Percentiles rank a stretch among this genome's conserved stretches.
phyloP scores from a whole-genome alignment of 2,797 vertebrate genomes.

The Heteromormyrus szaboi region DNA sequence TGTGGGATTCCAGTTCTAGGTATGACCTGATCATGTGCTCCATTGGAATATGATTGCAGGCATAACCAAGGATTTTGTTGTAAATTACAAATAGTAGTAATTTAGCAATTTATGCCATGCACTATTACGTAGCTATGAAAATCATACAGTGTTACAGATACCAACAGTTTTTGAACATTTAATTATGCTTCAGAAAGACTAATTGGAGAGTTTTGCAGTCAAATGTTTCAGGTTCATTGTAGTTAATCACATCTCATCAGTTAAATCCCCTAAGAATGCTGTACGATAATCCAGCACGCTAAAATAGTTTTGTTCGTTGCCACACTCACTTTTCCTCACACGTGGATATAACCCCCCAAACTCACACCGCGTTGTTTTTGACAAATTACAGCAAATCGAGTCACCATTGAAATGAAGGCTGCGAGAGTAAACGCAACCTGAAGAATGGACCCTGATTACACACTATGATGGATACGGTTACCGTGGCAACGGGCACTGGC shows the following conservation, averaged over 20 bases:
- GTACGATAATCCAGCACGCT: background rate
- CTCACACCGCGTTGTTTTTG: background rate
- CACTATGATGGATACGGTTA: background rate
- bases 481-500: background rate
- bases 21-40: background rate
- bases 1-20: background rate
- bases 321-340: background rate
- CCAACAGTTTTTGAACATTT: background rate
- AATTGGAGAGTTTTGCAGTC: conserved; percentile 4
- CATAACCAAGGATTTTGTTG: background rate
- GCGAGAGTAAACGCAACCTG: background rate
- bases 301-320: background rate
- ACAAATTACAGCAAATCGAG: background rate
- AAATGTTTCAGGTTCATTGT: background rate
- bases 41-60: background rate
- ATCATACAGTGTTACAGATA: background rate
- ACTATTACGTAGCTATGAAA: background rate
- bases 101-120: background rate
- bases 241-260: background rate
- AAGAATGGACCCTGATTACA: conserved; percentile 6
- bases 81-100: background rate
- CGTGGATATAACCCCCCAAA: background rate
- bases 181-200: background rate
- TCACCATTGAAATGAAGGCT: background rate
- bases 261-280: background rate